Base-by-base conservation (phyloP, 2,113 vertebrate species). In the Pangasianodon hypophthalmus region DNA sequence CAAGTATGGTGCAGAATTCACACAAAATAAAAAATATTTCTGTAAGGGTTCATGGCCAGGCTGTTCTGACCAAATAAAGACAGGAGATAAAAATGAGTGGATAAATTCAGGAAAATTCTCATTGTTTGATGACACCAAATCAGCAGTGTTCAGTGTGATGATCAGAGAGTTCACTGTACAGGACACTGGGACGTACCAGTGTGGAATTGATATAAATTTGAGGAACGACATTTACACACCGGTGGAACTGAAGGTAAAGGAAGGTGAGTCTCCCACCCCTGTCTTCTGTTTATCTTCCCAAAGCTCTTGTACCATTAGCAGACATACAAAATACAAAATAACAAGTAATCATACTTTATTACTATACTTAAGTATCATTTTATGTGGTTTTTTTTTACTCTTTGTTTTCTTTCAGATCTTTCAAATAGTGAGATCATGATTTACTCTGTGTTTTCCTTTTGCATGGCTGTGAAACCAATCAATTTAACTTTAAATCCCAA, bases 151-250 rank as follows among this genome's bases (percentile, higher is more conserved):
- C 37, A n/a, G 50, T 14, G 79, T 81, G 79, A 81, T 54, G 79
- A 54, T 81, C 79, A 81, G 79, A 81, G 48, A 81, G 26, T 11
- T 81, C 79, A 81, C 48, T 81, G 79, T 81, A 54, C 14, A 54
- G 79, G 79, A 81, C 79, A 79, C 62, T 69, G 62, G 62, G 29
- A 84, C 0, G n/a, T 88, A 88, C 48, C 18, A n/a, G 0, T 88
- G 80, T 67, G 80, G 8, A 71, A 52, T 84, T 64, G 37, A 83
- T 41, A 44, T 14, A 54, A 0, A 0, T 41, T 2, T 0, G 8
- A 1, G 3, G 1, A 50, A 0, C 0, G 46, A 81, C 14, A 32
- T 19, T 54, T 18, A 81, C 29, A 81, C 29, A 81, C 2, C 5
- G 2, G 29, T 81, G 79, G 3, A 32, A 8, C 50, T 81, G 50